Evolutionary conservation across 2,113 vertebrate species (phyloP).

Genomic region (Aphelocoma coerulescens): DNA sequence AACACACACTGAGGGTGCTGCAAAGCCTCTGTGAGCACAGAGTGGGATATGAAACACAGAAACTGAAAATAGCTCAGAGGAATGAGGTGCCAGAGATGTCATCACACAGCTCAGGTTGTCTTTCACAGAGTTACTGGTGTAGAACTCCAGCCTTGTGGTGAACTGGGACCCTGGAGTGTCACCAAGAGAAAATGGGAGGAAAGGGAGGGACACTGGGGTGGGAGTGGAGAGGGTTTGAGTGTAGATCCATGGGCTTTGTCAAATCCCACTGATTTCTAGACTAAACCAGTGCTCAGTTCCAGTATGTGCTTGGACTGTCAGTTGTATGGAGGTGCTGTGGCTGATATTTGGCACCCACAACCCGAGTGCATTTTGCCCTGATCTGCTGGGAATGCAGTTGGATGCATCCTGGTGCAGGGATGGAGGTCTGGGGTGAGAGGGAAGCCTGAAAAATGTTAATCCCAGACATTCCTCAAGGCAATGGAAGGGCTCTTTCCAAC

Average conservation of each 20-base stretch:
- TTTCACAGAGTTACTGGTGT: background rate
- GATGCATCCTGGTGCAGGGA: background rate
- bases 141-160: background rate
- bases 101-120: background rate
- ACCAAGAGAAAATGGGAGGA: background rate
- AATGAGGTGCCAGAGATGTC: background rate
- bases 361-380: background rate
- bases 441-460: background rate
- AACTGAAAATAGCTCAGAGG: background rate
- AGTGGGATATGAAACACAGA: background rate
- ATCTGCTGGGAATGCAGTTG: background rate
- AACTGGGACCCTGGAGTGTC: background rate
- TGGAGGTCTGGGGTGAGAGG: background rate
- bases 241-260: background rate
- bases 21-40: background rate
- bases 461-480: background rate
- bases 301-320: accelerated
- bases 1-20: background rate
- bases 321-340: background rate
- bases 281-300: background rate
- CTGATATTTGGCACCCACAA: background rate
- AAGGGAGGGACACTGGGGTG: background rate
- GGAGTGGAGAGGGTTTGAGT: background rate
- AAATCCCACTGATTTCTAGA: background rate
- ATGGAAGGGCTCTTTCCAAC: background rate